These are phyloP conservation scores for Verasper variegatus DNA, from an alignment of 2,113 vertebrate species.

Conservation along the genomic window DNA sequence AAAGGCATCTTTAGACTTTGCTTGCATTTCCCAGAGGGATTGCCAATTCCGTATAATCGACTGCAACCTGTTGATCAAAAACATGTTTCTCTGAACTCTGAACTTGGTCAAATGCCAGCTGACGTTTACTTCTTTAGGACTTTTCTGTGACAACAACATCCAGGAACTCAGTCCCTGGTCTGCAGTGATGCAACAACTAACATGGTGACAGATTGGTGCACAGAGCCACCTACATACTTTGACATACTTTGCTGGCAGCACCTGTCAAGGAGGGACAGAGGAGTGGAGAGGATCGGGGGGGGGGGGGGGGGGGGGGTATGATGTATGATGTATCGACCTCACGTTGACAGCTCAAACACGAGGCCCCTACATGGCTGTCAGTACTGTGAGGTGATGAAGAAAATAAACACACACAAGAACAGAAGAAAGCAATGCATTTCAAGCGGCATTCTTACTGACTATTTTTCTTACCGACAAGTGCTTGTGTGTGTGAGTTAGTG, in stretches of 20 bases:
- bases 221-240: constrained; percentile 9
- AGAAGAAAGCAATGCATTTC: neutral
- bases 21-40: neutral
- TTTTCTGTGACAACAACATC: neutral
- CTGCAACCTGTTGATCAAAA: constrained; percentile 3
- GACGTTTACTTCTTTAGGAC: neutral
- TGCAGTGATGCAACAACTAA: constrained; percentile 8
- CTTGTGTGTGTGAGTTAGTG: constrained; percentile 1
- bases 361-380: constrained; percentile 22
- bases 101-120: constrained; percentile 1
- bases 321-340: constrained; percentile 31
- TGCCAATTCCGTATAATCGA: neutral
- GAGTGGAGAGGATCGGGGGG: neutral
- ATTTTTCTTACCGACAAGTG: neutral
- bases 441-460: neutral
- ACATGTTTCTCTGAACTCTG: neutral
- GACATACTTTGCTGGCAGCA: constrained; percentile 32
- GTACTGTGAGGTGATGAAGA: constrained; percentile 25
- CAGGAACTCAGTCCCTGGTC: too few species aligned
- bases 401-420: constrained; percentile 21
- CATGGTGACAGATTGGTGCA: constrained; percentile 28
- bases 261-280: constrained; percentile 18
- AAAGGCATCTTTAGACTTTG: neutral
- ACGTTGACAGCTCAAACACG: constrained; percentile 38
- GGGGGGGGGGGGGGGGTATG: neutral